Conservation (phyloP, 2,888 invertebrate species). For the Scelioninae gen. 1 region DNA sequence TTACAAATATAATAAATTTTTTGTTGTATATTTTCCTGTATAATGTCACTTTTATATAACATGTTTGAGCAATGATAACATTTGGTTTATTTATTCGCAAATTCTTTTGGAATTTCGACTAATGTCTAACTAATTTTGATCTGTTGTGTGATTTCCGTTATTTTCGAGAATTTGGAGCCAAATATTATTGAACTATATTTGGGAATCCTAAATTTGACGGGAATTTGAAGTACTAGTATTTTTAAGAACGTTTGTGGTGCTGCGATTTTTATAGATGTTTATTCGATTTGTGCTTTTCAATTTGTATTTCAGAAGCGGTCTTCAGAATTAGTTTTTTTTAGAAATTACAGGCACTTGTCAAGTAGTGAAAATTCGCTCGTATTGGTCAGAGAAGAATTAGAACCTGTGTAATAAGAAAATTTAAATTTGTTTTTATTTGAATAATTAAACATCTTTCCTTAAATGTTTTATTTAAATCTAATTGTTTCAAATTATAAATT, state of each 20-base stretch:
- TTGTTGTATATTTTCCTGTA: too few relatives aligned
- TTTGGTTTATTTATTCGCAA: background rate
- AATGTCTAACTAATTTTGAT: conserved; percentile 41
- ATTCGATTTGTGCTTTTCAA: conserved; percentile 50
- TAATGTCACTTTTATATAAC: too few relatives aligned
- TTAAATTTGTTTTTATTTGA: too few relatives aligned
- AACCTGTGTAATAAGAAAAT: too few relatives aligned
- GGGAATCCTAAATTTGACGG: conserved; percentile 51
- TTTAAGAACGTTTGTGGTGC: conserved; percentile 49
- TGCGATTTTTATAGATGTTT: conserved; percentile 45
- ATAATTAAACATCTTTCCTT: too few relatives aligned
- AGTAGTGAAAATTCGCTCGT: too few relatives aligned
- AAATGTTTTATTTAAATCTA: too few relatives aligned
- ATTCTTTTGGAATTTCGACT: background rate
- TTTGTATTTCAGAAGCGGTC: conserved; percentile 39
- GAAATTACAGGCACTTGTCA: too few relatives aligned
- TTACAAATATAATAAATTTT: too few relatives aligned
- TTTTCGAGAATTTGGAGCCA: conserved; percentile 51
- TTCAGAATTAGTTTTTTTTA: too few relatives aligned
- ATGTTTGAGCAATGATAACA: background rate
- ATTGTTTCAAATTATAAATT: too few relatives aligned
- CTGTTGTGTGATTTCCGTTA: conserved; percentile 48
- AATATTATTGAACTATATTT: conserved; percentile 54
- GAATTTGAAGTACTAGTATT: conserved; percentile 60
- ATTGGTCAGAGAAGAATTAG: too few relatives aligned